These are phyloP conservation scores for Drosophila baimaii DNA, from an alignment of 1,140 invertebrate genomes.

Conservation along the genomic window DNA sequence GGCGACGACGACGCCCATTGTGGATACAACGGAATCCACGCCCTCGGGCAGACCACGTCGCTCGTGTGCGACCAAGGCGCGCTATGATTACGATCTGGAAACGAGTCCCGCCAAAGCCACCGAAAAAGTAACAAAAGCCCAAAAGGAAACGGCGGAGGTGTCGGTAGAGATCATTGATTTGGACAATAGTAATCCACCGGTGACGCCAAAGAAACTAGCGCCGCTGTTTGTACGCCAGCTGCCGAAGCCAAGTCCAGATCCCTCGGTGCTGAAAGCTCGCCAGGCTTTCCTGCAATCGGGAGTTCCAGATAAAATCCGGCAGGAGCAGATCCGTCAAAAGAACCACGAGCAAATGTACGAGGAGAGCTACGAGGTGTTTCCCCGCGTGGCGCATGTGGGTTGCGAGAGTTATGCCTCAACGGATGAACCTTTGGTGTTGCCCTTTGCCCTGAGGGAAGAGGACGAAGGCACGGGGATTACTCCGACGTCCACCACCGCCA, in stretches of 20 bases:
- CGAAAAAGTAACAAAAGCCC: neutral
- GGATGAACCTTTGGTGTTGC: constrained; percentile 1
- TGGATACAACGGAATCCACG: constrained; percentile 23
- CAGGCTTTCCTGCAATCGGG: constrained; percentile 87
- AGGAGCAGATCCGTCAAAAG: constrained; percentile 84
- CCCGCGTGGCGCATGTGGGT: constrained; percentile 85
- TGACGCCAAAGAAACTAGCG: constrained; percentile 85
- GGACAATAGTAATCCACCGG: constrained; percentile 57
- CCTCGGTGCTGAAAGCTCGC: constrained; percentile 85
- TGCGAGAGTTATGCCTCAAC: constrained; percentile 1
- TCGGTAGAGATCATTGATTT: constrained; percentile 66
- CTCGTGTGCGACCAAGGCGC: constrained; percentile 72
- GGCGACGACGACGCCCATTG: constrained; percentile 13
- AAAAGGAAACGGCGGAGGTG: constrained; percentile 20
- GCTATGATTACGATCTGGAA: constrained; percentile 78
- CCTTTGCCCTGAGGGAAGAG: constrained; percentile 28
- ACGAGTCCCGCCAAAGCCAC: constrained; percentile 61
- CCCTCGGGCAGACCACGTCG: constrained; percentile 69
- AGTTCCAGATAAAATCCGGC: constrained; percentile 86
- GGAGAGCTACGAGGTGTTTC: constrained; percentile 85
- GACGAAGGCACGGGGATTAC: neutral
- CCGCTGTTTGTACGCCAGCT: constrained; percentile 86
- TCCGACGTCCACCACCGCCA: neutral
- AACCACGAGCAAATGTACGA: constrained; percentile 78
- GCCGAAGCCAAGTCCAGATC: constrained; percentile 85